These are phyloP conservation scores for Leptoclinus maculatus DNA, from an alignment of 2,797 vertebrate species.

Conservation along the genomic window DNA sequence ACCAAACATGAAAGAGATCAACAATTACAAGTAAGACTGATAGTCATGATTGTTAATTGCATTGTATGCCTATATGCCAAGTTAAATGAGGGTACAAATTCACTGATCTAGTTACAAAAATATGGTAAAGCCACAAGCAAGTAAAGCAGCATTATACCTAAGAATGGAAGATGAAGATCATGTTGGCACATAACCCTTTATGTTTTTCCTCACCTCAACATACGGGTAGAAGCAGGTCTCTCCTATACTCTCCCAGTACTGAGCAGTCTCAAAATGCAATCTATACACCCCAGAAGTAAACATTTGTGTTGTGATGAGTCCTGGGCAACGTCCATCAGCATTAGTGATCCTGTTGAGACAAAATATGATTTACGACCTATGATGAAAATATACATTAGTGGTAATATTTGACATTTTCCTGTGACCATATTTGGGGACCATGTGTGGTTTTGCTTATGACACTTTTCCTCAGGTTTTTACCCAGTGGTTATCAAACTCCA, in stretches of 20 bases:
- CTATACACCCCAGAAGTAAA: conserved; percentile 90
- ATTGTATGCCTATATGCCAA: neutral
- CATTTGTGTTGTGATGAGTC: conserved; percentile 77
- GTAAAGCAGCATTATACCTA: neutral
- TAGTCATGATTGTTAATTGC: neutral
- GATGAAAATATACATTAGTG: neutral
- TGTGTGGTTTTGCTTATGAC: neutral
- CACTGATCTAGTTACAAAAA: neutral
- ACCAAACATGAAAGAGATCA: conserved; percentile 9
- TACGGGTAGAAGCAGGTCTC: conserved; percentile 90
- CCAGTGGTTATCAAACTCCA: conserved; percentile 79
- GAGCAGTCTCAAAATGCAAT: conserved; percentile 88
- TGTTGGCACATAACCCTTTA: neutral
- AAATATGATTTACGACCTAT: neutral
- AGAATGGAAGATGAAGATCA: neutral
- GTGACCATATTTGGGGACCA: neutral
- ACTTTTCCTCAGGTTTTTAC: conserved; percentile 63
- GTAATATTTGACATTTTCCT: neutral
- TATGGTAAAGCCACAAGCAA: neutral
- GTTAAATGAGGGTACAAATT: neutral
- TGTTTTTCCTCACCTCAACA: conserved; percentile 86
- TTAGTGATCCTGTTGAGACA: conserved; percentile 82
- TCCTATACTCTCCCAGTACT: conserved; percentile 88
- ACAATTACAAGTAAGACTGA: neutral
- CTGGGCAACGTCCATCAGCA: conserved; percentile 87